Evolutionary conservation across 2,113 vertebrate genomes (phyloP).

Genomic region (Sturnira hondurensis): DNA sequence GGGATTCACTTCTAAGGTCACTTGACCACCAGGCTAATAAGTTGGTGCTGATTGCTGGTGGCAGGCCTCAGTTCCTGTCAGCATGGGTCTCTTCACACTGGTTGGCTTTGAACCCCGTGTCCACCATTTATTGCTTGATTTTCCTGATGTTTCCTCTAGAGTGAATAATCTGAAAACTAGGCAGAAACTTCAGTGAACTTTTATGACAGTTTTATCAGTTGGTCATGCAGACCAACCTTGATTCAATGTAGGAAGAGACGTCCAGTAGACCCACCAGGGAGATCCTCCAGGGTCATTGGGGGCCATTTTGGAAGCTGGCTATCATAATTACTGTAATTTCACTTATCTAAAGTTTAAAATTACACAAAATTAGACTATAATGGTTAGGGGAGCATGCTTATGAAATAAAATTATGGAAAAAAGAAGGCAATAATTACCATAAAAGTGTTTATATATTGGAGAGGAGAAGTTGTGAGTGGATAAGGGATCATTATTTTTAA

Average conservation of each 20-base stretch:
- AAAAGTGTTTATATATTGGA: background rate
- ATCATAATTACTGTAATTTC: background rate
- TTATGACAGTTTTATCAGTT: background rate
- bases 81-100: background rate
- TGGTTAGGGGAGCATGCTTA: background rate
- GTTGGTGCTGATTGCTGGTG: background rate
- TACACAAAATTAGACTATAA: background rate
- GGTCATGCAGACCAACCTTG: background rate
- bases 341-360: background rate
- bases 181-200: background rate
- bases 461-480: background rate
- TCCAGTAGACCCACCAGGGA: background rate
- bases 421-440: background rate
- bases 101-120: too few species aligned
- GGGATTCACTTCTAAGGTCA: background rate
- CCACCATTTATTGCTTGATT: background rate
- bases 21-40: background rate
- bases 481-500: background rate
- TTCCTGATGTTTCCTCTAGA: background rate
- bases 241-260: background rate
- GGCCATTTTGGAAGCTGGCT: background rate
- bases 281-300: background rate
- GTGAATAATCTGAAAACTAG: background rate
- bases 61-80: background rate
- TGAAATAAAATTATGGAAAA: background rate